Conservation (phyloP, 2,797 vertebrate genomes). For the Crocidura indochinensis region DNA sequence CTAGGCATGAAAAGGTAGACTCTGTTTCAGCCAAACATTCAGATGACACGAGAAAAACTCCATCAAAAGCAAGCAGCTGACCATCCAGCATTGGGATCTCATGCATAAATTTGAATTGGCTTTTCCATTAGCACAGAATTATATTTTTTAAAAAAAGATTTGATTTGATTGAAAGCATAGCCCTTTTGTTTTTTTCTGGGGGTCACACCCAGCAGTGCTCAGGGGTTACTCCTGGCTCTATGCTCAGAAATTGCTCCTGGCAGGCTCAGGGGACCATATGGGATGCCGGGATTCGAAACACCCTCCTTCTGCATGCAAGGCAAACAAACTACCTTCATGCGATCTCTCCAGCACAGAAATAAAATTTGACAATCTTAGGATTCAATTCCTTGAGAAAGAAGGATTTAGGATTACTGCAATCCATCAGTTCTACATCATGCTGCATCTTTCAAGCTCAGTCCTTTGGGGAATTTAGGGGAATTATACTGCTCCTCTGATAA, state of each 20-base stretch:
- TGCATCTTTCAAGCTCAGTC: constrained; percentile 50
- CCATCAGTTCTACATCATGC: constrained; percentile 49
- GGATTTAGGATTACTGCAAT: constrained; percentile 71
- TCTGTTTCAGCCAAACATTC: constrained; percentile 46
- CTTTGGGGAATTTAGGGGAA: constrained; percentile 55
- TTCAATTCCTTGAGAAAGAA: constrained; percentile 71
- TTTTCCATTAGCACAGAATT: constrained; percentile 42
- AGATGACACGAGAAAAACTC: constrained; percentile 67
- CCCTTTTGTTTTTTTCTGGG: background rate
- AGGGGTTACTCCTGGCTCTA: too few relatives aligned
- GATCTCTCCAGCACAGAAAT: constrained; percentile 8
- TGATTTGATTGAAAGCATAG: constrained; percentile 75
- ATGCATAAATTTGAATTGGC: background rate
- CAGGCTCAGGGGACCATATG: too few relatives aligned
- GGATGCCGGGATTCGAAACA: too few relatives aligned
- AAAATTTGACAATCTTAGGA: constrained; percentile 70
- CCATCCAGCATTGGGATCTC: constrained; percentile 57
- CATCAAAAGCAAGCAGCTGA: constrained; percentile 59
- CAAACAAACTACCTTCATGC: too few relatives aligned
- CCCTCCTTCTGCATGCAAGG: too few relatives aligned
- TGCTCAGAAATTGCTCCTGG: too few relatives aligned
- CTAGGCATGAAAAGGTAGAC: constrained; percentile 29
- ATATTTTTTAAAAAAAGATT: constrained; percentile 25
- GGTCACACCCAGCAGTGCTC: too few relatives aligned
- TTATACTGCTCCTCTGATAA: constrained; percentile 31